phyloP scores from a whole-genome alignment of 2,113 vertebrate species.

The Aphelocoma coerulescens region DNA sequence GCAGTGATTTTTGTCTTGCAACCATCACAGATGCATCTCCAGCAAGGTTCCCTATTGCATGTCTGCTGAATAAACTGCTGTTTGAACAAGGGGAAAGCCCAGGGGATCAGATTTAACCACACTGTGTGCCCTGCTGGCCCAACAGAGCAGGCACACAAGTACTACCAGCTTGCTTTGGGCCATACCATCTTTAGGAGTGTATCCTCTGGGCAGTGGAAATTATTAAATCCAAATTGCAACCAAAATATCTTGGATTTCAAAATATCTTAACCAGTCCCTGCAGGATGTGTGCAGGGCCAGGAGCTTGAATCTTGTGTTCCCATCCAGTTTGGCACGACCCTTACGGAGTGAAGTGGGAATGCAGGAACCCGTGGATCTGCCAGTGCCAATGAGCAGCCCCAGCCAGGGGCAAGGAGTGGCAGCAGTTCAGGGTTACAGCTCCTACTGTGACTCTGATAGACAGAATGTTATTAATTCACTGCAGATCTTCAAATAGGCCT shows the following conservation, averaged over 20 bases:
- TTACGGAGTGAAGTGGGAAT: neutral
- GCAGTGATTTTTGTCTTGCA: neutral
- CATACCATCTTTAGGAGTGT: neutral
- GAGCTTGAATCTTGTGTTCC: neutral
- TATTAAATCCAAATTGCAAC: neutral
- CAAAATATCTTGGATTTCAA: neutral
- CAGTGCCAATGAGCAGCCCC: neutral
- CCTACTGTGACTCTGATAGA: fast-evolving
- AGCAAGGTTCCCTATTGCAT: neutral
- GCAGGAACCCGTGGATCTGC: neutral
- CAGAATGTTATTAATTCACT: neutral
- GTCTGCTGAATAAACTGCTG: neutral
- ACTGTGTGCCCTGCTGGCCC: neutral
- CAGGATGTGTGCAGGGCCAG: neutral
- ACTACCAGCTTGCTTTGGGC: neutral
- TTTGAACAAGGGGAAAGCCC: neutral
- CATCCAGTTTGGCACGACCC: neutral
- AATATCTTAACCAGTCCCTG: neutral
- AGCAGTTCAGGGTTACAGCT: neutral
- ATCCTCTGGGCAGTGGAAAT: neutral
- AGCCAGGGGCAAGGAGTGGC: neutral
- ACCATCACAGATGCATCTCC: neutral
- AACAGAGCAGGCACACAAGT: neutral
- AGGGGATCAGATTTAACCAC: neutral
- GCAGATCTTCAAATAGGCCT: neutral